These are phyloP conservation scores for Tetramorium alpestre DNA, from an alignment of 1,140 invertebrate species.

Conservation along the genomic window DNA sequence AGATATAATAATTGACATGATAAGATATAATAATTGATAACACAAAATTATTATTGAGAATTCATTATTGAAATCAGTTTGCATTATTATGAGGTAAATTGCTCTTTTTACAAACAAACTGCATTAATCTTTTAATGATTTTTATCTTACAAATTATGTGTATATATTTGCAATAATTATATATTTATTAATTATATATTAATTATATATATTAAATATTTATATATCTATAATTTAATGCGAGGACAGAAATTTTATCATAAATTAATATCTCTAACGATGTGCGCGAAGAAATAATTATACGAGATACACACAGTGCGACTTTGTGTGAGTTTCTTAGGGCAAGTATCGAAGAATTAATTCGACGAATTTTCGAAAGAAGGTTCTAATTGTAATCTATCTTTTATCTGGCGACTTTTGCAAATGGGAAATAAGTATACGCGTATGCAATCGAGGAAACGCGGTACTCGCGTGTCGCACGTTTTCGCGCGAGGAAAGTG, in stretches of 20 bases:
- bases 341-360: too few relatives aligned
- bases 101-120: neutral
- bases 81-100: too few relatives aligned
- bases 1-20: neutral
- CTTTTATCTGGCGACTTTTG: neutral
- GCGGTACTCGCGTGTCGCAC: neutral
- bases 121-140: neutral
- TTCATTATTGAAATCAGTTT: too few relatives aligned
- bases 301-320: neutral
- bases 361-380: neutral
- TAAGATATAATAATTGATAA: too few relatives aligned
- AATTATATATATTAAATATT: neutral
- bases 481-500: constrained; percentile 28
- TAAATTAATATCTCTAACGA: neutral
- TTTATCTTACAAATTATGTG: neutral
- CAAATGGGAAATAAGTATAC: neutral
- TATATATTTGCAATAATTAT: neutral
- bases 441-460: neutral
- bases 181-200: neutral
- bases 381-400: neutral
- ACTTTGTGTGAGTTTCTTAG: neutral
- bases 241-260: neutral
- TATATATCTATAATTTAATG: neutral
- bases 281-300: neutral
- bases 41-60: too few relatives aligned